Evolutionary conservation across 1,140 invertebrate species (phyloP).

Genomic region (Drosophila busckii): DNA sequence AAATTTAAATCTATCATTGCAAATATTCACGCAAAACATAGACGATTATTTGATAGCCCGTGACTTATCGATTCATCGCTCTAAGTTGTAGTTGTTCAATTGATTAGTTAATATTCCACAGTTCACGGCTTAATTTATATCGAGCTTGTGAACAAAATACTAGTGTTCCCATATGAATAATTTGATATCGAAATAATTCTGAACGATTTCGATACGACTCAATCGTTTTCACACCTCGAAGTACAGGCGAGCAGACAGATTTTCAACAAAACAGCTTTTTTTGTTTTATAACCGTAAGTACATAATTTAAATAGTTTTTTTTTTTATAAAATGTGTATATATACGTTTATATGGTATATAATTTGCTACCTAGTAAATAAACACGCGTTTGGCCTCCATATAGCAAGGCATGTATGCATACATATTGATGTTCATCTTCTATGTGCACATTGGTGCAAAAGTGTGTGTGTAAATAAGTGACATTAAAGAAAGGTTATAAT

Average conservation of each 20-base stretch:
- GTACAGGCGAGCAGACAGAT: conserved; percentile 36
- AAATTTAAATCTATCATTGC: conserved; percentile 12
- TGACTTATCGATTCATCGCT: too few relatives aligned
- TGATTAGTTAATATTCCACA: too few relatives aligned
- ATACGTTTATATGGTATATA: background rate
- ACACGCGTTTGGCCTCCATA: background rate
- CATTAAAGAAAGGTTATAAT: conserved; percentile 25
- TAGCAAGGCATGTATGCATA: background rate
- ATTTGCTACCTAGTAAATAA: background rate
- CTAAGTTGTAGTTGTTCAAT: too few relatives aligned
- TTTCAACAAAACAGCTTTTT: conserved; percentile 74
- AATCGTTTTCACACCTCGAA: conserved; percentile 21
- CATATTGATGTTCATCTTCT: background rate
- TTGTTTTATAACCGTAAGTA: conserved; percentile 76
- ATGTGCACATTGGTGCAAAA: conserved; percentile 14
- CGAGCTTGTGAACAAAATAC: too few relatives aligned
- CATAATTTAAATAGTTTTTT: background rate
- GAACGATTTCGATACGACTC: conserved; percentile 6
- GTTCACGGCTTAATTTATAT: too few relatives aligned
- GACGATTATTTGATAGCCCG: too few relatives aligned
- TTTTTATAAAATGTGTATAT: background rate
- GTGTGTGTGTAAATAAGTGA: too few relatives aligned
- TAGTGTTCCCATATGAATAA: too few relatives aligned
- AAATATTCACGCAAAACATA: background rate
- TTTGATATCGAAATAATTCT: background rate